Evolutionary conservation across 2,113 vertebrate genomes (phyloP), one percentile per base, ranked within the genome.

Genomic region (Barnardius zonarius): DNA sequence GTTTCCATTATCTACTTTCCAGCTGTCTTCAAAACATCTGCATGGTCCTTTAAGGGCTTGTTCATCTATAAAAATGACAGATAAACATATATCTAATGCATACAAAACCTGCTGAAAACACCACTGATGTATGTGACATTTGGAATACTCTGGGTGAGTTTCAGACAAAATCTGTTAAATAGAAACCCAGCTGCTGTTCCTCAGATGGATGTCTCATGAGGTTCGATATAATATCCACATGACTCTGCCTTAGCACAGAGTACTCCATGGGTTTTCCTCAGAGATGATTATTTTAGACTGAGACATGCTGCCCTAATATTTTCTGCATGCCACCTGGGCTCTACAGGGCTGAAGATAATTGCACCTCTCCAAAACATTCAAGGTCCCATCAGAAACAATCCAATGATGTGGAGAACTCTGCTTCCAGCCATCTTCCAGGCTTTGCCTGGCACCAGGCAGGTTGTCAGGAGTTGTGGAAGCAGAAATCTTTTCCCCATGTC

Each of bases 381-480:
- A 12, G 13, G 35, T 77, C 35, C 23, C 6, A 37, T 72, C 39
- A 54, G 22, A 83, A 39, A 41, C 20, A 39, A 49, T 24, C 5
- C 63, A 61, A 10, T 8, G 12, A 31, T 31, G 18, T 13, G 41
- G 51, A 89, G 3, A 10, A 18, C 3, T 48, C 23, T n/a, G 25
- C 9, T 19, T 57, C 30, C 44, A 52, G 31, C 20, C 23, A 80
- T 12, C 49, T 39, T 66, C 33, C 52, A 81, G 35, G 9, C 35
- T 37, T 75, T 41, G 10, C 33, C 18, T 31, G 44, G 13, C 5
- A 2, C 9, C 7, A 10, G 33, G 6, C 0, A 3, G 11, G 3
- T 20, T 88, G n/a, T 46, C 48, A 83, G 55, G 10, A 52, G 20
- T 3, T 72, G 43, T 49, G 19, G 39, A 54, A 59, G 31, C 37